Conservation (phyloP, 2,888 invertebrate species). For the Trichopoda pennipes region DNA sequence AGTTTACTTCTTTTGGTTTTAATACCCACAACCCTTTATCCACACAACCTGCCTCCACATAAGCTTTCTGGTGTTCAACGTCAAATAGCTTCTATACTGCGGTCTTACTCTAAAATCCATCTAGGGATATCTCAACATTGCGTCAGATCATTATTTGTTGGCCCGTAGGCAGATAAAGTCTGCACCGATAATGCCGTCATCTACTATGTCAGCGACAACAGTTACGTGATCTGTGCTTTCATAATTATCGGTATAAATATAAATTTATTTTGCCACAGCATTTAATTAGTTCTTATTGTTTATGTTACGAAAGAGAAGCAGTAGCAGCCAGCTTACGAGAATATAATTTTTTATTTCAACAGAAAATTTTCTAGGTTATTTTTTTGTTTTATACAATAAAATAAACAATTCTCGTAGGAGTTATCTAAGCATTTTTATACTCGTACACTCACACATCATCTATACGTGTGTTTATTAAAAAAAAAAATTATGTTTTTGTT, state of each 20-base stretch:
- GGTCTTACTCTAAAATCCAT: too few species aligned
- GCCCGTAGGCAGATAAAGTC: too few species aligned
- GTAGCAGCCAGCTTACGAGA: not conserved
- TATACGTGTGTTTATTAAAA: slow-evolving; percentile 15
- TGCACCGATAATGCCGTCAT: too few species aligned
- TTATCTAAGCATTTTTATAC: slow-evolving; percentile 41
- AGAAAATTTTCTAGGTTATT: slow-evolving; percentile 42
- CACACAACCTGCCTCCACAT: too few species aligned
- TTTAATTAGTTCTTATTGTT: slow-evolving; percentile 54
- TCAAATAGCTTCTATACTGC: too few species aligned
- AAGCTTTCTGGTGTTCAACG: too few species aligned
- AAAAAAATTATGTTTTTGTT: not conserved
- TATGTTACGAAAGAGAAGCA: not conserved
- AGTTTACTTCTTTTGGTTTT: too few species aligned
- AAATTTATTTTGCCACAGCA: slow-evolving; percentile 35
- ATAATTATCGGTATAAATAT: not conserved
- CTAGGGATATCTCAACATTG: too few species aligned
- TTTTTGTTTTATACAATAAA: too few species aligned
- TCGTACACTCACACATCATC: not conserved
- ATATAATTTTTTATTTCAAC: slow-evolving; percentile 15
- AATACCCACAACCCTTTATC: too few species aligned
- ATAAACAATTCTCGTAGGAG: slow-evolving; percentile 64
- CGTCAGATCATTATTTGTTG: too few species aligned
- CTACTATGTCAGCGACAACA: too few species aligned
- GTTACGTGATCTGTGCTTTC: not conserved